Conservation (phyloP, 2,888 invertebrate species). For the Mactromeris polynyma region DNA sequence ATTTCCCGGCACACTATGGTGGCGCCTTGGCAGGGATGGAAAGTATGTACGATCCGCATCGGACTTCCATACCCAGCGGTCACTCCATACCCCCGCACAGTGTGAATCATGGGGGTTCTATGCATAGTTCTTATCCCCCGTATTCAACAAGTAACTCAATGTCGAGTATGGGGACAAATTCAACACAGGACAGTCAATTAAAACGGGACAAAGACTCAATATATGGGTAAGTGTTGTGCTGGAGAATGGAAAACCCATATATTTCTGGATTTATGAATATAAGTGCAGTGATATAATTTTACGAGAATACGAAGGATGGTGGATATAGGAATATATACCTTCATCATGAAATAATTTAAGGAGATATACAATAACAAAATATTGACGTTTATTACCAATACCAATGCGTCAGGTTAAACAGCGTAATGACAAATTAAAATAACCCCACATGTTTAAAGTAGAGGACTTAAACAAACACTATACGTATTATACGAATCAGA, state of each 20-base stretch:
- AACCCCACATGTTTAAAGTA: conserved; percentile 11
- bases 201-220: conserved; percentile 99
- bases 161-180: conserved; percentile 74
- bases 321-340: background rate
- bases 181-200: conserved; percentile 84
- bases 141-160: conserved; percentile 77
- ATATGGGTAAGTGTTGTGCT: conserved; percentile 94
- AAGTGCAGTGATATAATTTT: background rate
- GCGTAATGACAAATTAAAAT: conserved; percentile 12
- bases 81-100: conserved; percentile 77
- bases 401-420: background rate
- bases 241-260: conserved; percentile 5
- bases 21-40: conserved; percentile 76
- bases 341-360: background rate
- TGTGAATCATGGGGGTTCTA: conserved; percentile 77
- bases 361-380: conserved; percentile 4
- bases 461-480: conserved; percentile 10
- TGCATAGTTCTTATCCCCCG: conserved; percentile 79
- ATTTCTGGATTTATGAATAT: conserved; percentile 25
- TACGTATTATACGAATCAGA: conserved; percentile 16
- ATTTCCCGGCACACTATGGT: conserved; percentile 81
- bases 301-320: background rate
- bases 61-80: conserved; percentile 74
- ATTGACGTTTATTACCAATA: background rate
- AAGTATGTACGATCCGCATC: conserved; percentile 81